phyloP scores from a whole-genome alignment of 2,888 invertebrate species.

The Ethmia dodecea region DNA sequence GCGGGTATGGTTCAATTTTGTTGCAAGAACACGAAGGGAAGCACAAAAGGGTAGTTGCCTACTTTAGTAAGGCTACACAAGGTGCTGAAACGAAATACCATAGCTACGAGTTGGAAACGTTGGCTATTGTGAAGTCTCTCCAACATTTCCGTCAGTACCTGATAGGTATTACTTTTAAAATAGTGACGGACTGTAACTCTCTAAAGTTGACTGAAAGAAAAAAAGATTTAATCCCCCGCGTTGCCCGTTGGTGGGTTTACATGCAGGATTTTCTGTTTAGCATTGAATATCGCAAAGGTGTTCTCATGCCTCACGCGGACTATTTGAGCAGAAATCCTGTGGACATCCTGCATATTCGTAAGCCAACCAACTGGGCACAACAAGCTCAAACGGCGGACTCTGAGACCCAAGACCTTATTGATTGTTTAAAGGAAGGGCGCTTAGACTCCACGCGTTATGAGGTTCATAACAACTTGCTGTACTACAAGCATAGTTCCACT shows the following conservation, averaged over 20 bases:
- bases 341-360: not conserved
- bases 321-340: slow-evolving; percentile 14
- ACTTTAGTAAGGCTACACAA: slow-evolving; percentile 14
- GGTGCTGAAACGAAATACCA: slow-evolving; percentile 22
- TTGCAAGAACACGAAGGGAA: slow-evolving; percentile 9
- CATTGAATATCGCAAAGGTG: slow-evolving; percentile 22
- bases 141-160: slow-evolving; percentile 24
- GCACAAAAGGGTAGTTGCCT: slow-evolving; percentile 13
- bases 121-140: slow-evolving; percentile 20
- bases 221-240: slow-evolving; percentile 23
- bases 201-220: slow-evolving; percentile 22
- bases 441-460: too few relatives aligned
- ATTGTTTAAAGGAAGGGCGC: too few relatives aligned
- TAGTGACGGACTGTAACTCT: slow-evolving; percentile 27
- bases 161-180: slow-evolving; percentile 18
- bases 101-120: slow-evolving; percentile 20
- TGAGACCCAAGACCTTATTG: too few relatives aligned
- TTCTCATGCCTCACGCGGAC: slow-evolving; percentile 21
- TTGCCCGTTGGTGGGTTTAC: slow-evolving; percentile 26
- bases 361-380: too few relatives aligned
- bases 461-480: not conserved
- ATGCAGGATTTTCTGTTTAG: slow-evolving; percentile 25
- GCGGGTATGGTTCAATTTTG: slow-evolving; percentile 18
- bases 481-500: too few relatives aligned
- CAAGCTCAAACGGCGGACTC: too few relatives aligned